Evolutionary conservation across 2,797 vertebrate species (phyloP).

Genomic region (Urophycis tenuis): DNA sequence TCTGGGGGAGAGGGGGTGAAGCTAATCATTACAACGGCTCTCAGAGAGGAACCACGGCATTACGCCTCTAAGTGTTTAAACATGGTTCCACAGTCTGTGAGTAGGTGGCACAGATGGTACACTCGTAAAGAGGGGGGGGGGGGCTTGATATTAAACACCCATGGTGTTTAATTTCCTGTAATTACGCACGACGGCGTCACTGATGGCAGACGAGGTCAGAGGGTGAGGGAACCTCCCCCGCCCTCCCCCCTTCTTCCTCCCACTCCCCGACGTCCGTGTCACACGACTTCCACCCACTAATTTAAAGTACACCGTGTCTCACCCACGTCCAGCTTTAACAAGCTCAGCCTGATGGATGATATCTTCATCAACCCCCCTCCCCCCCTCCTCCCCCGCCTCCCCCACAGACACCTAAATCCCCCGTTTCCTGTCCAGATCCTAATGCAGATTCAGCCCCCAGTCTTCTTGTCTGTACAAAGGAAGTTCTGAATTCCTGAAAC

Average conservation of each 20-base stretch:
- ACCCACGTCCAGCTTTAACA: slow-evolving; percentile 13
- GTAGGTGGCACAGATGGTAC: slow-evolving; percentile 17
- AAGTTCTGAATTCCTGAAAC: slow-evolving; percentile 27
- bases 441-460: slow-evolving; percentile 18
- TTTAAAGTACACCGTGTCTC: not conserved
- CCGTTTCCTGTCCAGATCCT: slow-evolving; percentile 4
- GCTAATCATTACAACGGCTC: not conserved
- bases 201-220: not conserved
- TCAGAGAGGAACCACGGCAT: not conserved
- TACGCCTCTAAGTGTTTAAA: slow-evolving; percentile 2
- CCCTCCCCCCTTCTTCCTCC: not conserved
- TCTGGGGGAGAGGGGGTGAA: not conserved
- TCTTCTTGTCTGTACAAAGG: slow-evolving; percentile 21
- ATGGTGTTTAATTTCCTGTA: slow-evolving; percentile 28
- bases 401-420: not conserved
- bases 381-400: not conserved
- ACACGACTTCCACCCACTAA: not conserved
- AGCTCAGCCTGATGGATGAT: not conserved
- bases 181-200: slow-evolving; percentile 18
- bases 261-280: not conserved
- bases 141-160: slow-evolving; percentile 26
- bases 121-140: slow-evolving; percentile 7
- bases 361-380: slow-evolving; percentile 1
- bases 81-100: not conserved
- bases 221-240: slow-evolving; percentile 6